phyloP scores from a whole-genome alignment of 1,140 invertebrate species.

The Drosophila virilis region DNA sequence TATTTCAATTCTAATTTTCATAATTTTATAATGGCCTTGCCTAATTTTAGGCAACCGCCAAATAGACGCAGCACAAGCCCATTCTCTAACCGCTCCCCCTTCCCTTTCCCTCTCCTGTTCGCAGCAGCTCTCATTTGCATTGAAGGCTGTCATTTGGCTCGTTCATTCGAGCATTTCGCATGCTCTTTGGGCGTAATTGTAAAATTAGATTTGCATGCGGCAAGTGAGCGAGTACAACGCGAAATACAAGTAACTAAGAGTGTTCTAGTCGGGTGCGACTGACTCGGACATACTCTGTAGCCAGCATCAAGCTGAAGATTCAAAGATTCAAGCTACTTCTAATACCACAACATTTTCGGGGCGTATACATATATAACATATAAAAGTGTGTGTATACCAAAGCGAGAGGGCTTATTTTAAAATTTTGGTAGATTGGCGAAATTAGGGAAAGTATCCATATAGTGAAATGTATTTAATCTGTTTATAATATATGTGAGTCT shows the following conservation, averaged over 20 bases:
- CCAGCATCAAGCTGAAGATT: too few species aligned
- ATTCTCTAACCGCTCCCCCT: neutral
- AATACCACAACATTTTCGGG: too few species aligned
- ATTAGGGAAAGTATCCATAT: too few species aligned
- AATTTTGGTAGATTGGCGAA: too few species aligned
- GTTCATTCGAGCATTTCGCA: constrained; percentile 16
- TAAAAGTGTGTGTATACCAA: too few species aligned
- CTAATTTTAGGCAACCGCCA: constrained; percentile 41
- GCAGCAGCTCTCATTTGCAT: constrained; percentile 22
- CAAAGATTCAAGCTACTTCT: too few species aligned
- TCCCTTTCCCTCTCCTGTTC: neutral
- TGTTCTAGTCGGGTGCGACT: too few species aligned
- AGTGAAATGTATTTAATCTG: too few species aligned
- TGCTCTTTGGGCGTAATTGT: constrained; percentile 35
- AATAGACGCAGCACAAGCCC: constrained; percentile 9
- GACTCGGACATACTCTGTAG: too few species aligned
- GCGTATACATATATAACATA: too few species aligned
- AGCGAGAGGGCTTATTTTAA: too few species aligned
- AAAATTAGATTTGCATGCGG: constrained; percentile 56
- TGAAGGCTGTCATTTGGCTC: constrained; percentile 13
- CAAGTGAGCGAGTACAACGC: constrained; percentile 27
- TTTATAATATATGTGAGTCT: too few species aligned
- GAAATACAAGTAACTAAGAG: neutral
- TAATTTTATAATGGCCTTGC: constrained; percentile 72
- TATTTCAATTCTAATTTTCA: constrained; percentile 58